These are phyloP conservation scores for Elysia crispata DNA, from an alignment of 2,888 invertebrate species.

Conservation along the genomic window DNA sequence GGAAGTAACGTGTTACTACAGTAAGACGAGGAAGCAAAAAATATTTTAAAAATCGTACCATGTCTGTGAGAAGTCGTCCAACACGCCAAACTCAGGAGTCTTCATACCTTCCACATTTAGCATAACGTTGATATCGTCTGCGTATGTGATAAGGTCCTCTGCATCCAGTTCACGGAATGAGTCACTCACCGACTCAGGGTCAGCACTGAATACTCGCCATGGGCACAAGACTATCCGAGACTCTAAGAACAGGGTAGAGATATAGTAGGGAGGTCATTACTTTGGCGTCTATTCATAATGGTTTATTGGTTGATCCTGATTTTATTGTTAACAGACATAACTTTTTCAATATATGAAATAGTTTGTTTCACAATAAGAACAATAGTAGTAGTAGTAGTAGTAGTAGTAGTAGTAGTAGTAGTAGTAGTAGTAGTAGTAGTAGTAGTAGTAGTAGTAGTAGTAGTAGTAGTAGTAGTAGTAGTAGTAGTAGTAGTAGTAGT, in stretches of 20 bases:
- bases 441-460: constrained; percentile 27
- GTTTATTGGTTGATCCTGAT: too few species aligned
- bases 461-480: constrained; percentile 27
- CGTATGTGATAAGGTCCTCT: constrained; percentile 18
- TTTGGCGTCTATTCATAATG: too few species aligned
- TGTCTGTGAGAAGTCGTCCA: constrained; percentile 24
- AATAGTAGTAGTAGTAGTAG: constrained; percentile 29
- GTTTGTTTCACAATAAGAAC: too few species aligned
- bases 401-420: constrained; percentile 28
- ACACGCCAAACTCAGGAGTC: constrained; percentile 13
- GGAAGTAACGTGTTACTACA: too few species aligned
- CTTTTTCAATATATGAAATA: too few species aligned
- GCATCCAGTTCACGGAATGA: constrained; percentile 9
- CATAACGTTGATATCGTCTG: constrained; percentile 30
- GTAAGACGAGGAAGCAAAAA: too few species aligned
- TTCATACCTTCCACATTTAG: constrained; percentile 31
- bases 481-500: constrained; percentile 31
- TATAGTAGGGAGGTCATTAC: neutral
- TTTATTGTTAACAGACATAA: too few species aligned
- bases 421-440: constrained; percentile 26
- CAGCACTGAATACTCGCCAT: constrained; percentile 23
- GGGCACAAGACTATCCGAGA: neutral
- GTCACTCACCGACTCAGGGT: constrained; percentile 25
- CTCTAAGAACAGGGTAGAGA: neutral
- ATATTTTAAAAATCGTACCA: too few species aligned